Percentiles rank a stretch among this genome's conserved stretches.
phyloP scores from a whole-genome alignment of 2,113 vertebrate species.

The Martes martes region DNA sequence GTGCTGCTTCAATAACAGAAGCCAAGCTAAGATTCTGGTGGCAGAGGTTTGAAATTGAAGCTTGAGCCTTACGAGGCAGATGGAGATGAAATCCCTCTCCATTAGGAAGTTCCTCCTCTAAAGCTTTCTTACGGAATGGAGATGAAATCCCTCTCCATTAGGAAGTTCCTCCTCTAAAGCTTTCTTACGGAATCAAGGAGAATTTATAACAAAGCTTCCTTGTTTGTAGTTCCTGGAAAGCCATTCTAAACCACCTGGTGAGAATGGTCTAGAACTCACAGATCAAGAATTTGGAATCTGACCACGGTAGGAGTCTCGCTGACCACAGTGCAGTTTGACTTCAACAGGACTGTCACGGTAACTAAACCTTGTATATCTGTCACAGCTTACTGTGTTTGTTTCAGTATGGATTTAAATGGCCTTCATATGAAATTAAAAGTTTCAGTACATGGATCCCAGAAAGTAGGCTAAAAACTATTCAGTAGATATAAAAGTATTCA shows the following conservation, averaged over 20 bases:
- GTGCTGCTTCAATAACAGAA: background rate
- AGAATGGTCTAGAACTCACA: background rate
- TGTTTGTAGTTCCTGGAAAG: background rate
- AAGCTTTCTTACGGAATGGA: background rate
- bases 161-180: background rate
- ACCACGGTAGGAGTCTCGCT: background rate
- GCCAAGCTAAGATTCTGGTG: background rate
- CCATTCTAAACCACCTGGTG: background rate
- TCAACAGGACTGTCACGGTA: too few species aligned
- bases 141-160: background rate
- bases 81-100: background rate
- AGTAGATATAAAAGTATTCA: background rate
- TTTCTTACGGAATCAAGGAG: background rate
- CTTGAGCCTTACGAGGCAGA: background rate
- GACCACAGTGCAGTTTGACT: background rate
- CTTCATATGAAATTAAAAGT: background rate
- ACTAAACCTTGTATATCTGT: background rate
- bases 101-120: background rate
- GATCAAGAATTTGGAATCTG: background rate
- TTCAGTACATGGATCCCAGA: background rate
- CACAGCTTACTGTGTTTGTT: background rate
- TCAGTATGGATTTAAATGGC: background rate
- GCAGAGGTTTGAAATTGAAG: background rate
- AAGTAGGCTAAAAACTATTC: background rate
- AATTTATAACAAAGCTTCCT: background rate